phyloP scores from a whole-genome alignment of 2,113 vertebrate species.

The Piprites chloris region DNA sequence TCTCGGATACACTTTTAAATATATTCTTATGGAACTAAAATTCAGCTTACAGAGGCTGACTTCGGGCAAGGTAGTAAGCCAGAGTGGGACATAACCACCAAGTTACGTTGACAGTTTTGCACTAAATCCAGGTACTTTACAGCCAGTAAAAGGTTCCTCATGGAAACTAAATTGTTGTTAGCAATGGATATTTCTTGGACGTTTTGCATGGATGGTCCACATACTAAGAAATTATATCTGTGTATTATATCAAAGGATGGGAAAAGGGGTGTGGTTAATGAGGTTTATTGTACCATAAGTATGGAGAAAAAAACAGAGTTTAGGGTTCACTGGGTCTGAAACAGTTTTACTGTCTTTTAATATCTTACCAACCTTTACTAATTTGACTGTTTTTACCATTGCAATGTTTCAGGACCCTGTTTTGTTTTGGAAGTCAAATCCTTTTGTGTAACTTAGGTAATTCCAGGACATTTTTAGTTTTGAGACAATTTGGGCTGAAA shows the following conservation, averaged over 20 bases:
- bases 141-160: background rate
- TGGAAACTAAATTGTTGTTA: background rate
- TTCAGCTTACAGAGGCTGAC: background rate
- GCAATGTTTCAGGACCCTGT: background rate
- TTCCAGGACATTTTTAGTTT: background rate
- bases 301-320: background rate
- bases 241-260: background rate
- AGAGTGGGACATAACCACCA: background rate
- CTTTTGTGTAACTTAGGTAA: background rate
- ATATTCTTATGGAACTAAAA: background rate
- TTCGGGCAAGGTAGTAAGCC: background rate
- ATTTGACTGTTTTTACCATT: background rate
- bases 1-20: background rate
- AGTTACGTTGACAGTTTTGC: background rate
- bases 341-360: background rate
- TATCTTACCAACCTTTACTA: background rate
- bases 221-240: background rate
- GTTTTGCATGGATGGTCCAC: background rate
- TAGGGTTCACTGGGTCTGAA: background rate
- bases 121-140: background rate
- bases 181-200: background rate
- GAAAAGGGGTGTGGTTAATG: background rate
- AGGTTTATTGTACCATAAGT: background rate
- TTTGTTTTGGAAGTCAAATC: background rate
- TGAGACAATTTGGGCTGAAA: background rate